phyloP scores from a whole-genome alignment of 2,797 vertebrate genomes.

The Enteromius anoplus region DNA sequence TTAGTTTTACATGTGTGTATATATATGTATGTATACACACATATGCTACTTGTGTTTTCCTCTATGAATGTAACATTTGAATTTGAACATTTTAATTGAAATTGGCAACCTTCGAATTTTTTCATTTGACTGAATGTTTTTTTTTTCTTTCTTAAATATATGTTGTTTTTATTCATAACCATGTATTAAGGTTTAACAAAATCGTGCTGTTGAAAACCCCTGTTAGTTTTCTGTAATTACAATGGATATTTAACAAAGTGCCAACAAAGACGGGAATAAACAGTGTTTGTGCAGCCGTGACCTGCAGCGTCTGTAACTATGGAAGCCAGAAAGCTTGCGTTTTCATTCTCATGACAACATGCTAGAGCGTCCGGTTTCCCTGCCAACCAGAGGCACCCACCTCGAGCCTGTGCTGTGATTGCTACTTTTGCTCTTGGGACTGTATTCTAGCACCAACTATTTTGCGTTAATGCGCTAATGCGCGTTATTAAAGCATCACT shows the following conservation, averaged over 20 bases:
- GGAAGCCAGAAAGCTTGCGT: slow-evolving; percentile 68
- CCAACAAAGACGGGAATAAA: slow-evolving; percentile 2
- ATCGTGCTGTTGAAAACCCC: neutral
- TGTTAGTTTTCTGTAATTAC: neutral
- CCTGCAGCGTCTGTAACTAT: slow-evolving; percentile 60
- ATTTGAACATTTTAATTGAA: neutral
- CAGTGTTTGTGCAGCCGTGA: neutral
- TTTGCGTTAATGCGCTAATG: neutral
- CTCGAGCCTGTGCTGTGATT: slow-evolving; percentile 27
- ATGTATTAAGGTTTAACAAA: neutral
- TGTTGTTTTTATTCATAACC: neutral
- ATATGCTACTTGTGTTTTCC: neutral
- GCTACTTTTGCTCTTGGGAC: slow-evolving; percentile 45
- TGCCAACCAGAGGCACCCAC: slow-evolving; percentile 59
- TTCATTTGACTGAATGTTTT: neutral
- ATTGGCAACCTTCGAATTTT: neutral
- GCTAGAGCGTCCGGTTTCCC: slow-evolving; percentile 65
- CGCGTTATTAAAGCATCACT: neutral
- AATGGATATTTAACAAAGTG: slow-evolving; percentile 5
- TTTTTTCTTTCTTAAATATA: neutral
- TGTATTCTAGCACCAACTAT: neutral
- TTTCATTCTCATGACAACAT: slow-evolving; percentile 65
- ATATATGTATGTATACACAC: no score
- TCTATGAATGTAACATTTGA: neutral
- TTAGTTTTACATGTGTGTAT: neutral